Base-by-base conservation (phyloP, 37 sponge, comb jelly and placozoan species). In the Theonella swinhoei region DNA sequence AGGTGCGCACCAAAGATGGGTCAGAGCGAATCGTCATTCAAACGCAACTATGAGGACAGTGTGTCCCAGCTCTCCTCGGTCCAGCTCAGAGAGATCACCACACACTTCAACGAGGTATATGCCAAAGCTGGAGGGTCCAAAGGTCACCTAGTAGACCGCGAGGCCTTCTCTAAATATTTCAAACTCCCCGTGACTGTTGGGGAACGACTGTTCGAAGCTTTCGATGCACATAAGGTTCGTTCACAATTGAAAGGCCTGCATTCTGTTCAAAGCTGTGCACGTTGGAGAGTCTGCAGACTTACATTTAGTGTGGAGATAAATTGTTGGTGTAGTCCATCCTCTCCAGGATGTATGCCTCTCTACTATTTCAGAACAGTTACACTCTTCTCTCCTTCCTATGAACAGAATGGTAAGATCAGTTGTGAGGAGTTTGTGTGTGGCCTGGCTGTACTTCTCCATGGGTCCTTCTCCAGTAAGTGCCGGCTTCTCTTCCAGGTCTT, bases 391-490 rank as follows among this genome's bases (percentile, higher is more conserved):
- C n/a, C n/a, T n/a, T n/a, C n/a, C n/a, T n/a, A n/a, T 37, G 25
- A 78, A 1, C 81, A 95, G 94, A 97, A 86, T 69, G 92, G 89
- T 7, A 70, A 47, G 39, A 70, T 97, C 17, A 87, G 93, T 71
- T 91, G 89, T 40, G 95, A 94, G 64, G 95, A 97, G 83, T 97
- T 97, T 84, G 88, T 90, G 11, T 91, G 90, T 70, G 97, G 94
- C 5, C 81, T 94, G 26, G 87, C 97, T 1, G 63, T 94, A 0
- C 33, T 94, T 38, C 65, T 89, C n/a, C 88, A 94, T 59, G 97
- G 95, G 47, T 81, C 95, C 37, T 87, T 94, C 72, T 60, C 72
- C 7, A 92, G 91, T 29, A 89, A 88, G 64, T 91, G 95, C 42
- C 37, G 35, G 26, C 87, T 97, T 22, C 85, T 97, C 34, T 97